Evolutionary conservation across 2,113 vertebrate species (phyloP).

Genomic region (Tragulus kanchil): DNA sequence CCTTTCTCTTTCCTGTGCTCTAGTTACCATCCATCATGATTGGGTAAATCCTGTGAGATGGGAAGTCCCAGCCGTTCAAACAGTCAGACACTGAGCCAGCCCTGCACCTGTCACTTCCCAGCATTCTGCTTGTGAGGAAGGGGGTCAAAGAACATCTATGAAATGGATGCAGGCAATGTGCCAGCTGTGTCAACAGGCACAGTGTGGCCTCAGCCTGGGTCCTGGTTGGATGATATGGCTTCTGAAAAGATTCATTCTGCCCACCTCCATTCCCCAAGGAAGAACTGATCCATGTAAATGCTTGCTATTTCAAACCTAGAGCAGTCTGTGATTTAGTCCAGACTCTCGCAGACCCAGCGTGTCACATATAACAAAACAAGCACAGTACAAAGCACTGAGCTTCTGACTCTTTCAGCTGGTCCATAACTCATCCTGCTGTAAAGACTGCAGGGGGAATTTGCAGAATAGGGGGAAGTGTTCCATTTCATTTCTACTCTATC

Average conservation of each 20-base stretch:
- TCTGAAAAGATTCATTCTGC: constrained; percentile 13
- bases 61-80: constrained; percentile 65
- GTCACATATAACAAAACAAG: constrained; percentile 67
- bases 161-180: not conserved
- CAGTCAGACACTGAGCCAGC: constrained; percentile 48
- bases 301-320: constrained; percentile 36
- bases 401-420: constrained; percentile 52
- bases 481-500: constrained; percentile 70
- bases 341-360: constrained; percentile 33
- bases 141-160: constrained; percentile 10
- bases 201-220: not conserved
- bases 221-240: not conserved
- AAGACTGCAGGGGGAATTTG: constrained; percentile 73
- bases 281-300: constrained; percentile 39
- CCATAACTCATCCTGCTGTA: constrained; percentile 64
- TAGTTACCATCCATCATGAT: constrained; percentile 70
- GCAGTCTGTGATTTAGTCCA: constrained; percentile 57
- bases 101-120: constrained; percentile 58
- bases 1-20: constrained; percentile 41
- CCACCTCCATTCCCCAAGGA: not conserved
- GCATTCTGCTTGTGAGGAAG: constrained; percentile 55
- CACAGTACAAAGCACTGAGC: not conserved
- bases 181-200: constrained; percentile 44
- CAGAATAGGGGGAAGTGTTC: constrained; percentile 74
- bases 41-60: constrained; percentile 69